Base-by-base conservation (phyloP, 2,113 vertebrate species). In the Sander lucioperca region DNA sequence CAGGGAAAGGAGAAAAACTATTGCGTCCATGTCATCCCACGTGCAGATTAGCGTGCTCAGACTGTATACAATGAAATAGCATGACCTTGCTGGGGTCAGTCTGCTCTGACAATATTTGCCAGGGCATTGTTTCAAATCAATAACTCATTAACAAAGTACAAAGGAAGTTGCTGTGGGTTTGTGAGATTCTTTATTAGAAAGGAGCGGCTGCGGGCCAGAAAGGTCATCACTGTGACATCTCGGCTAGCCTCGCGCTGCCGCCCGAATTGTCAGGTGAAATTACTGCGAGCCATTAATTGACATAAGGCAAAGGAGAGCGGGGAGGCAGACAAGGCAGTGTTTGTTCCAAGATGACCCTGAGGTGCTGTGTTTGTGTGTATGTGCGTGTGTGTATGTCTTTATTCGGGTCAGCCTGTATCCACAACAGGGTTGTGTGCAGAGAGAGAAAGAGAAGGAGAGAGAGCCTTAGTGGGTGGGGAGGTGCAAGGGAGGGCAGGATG, bases 81-180 rank as follows among this genome's bases (percentile, higher is more conserved):
- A 54, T 96, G 96, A 97, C 97, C 96, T 96, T 97, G 96, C 77
- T 89, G 92, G 94, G 83, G 76, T 95, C 95, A 96, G 94, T 93
- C 93, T 96, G 90, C 92, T 97, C 96, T 96, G 96, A 96, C 96
- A 96, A 97, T 97, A 97, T 97, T 98, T 97, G 95, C 96, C 95
- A 95, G 95, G 95, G 93, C 96, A 98, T 98, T 99, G 97, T 98
- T 99, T 99, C 96, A 97, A 97, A 99, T 99, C 97, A 99, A 99
- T 99, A 99, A 98, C 97, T 99, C 98, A 99, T 99, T 99, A 99
- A 97, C 96, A 96, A 99, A 97, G 96, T 97, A 98, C 97, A 99
- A 99, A 98, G 97, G 97, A 97, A 98, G 96, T 96, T 96, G 94
- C 92, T 96, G 95, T 93, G 91, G 91, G 94, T 94, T 97, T 88